Percentiles rank a stretch among this genome's conserved stretches.
Evolutionary conservation across 2,888 invertebrate genomes (phyloP).

Genomic region (Drosophila austrosaltans): DNA sequence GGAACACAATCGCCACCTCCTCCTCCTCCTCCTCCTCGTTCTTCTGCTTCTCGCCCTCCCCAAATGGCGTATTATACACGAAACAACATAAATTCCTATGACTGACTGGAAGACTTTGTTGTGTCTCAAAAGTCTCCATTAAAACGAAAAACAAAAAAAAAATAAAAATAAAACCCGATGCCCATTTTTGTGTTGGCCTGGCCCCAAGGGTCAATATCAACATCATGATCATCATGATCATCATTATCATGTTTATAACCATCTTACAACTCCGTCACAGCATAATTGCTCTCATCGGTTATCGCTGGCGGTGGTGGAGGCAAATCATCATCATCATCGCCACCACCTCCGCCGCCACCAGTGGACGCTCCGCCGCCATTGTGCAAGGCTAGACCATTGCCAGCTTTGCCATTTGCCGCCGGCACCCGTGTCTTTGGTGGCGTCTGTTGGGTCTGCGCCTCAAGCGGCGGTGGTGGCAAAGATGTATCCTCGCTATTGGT

Average conservation of each 20-base stretch:
- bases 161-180: background rate
- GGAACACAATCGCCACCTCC: conserved; percentile 10
- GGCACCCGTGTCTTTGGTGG: conserved; percentile 55
- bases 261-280: conserved; percentile 83
- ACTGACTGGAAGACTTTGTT: conserved; percentile 5
- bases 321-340: conserved; percentile 79
- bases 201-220: conserved; percentile 5
- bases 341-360: conserved; percentile 19
- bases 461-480: conserved; percentile 78
- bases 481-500: conserved; percentile 67
- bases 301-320: conserved; percentile 82
- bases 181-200: conserved; percentile 7
- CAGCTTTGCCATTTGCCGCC: conserved; percentile 59
- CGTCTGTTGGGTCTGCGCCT: conserved; percentile 57
- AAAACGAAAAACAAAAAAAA: background rate
- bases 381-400: conserved; percentile 63
- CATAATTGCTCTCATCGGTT: conserved; percentile 84
- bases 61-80: background rate
- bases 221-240: background rate
- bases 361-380: conserved; percentile 48
- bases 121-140: background rate
- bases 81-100: conserved; percentile 4
- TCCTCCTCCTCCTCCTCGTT: background rate
- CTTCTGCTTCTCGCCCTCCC: background rate
- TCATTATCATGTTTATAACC: conserved; percentile 4